Conservation (phyloP, 2,888 invertebrate species). For the Nephrotoma flavescens region DNA sequence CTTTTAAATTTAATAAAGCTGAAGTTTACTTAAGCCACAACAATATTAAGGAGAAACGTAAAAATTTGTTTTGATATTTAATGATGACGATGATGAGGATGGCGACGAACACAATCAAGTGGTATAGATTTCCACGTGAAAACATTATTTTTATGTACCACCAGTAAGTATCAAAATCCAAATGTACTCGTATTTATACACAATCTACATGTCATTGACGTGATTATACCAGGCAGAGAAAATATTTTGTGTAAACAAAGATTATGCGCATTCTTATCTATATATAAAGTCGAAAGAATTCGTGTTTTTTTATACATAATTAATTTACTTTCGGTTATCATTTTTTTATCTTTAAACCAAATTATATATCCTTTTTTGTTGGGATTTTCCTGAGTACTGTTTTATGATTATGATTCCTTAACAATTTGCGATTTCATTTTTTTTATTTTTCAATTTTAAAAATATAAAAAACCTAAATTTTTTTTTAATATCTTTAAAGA, state of each 20-base stretch:
- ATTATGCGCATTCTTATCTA: not conserved
- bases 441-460: not conserved
- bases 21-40: not conserved
- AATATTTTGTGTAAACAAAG: not conserved
- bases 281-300: not conserved
- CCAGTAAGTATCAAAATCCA: not conserved
- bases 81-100: not conserved
- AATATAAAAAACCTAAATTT: not conserved
- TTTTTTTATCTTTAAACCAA: not conserved
- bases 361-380: not conserved
- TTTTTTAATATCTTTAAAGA: not conserved
- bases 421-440: not conserved
- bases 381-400: not conserved
- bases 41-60: not conserved
- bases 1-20: not conserved
- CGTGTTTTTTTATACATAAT: not conserved
- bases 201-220: not conserved
- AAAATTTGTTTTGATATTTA: not conserved
- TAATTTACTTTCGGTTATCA: not conserved
- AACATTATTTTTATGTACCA: not conserved
- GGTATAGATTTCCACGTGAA: not conserved
- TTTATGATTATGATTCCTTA: not conserved
- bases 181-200: not conserved
- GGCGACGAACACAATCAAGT: not conserved
- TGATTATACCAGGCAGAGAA: not conserved